A percentile compares a stretch with the other conserved stretches of the same genome.
These are phyloP conservation scores for Drosophila leonis DNA, from an alignment of 2,888 invertebrate species.

Conservation along the genomic window DNA sequence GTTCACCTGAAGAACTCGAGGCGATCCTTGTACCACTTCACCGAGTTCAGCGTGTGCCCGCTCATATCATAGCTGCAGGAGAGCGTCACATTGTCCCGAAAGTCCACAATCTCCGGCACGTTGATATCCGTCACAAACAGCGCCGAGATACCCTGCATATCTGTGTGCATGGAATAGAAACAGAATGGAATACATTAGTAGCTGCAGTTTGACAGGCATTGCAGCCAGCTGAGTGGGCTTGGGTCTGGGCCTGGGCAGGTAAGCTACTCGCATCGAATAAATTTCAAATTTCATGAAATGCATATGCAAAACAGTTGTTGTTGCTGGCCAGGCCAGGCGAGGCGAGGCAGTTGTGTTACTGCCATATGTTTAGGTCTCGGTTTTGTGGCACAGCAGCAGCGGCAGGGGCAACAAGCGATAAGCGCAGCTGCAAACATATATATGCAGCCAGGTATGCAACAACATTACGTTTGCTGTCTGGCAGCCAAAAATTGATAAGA, in stretches of 20 bases:
- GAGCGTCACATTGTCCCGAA: conserved; percentile 85
- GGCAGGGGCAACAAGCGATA: conserved; percentile 39
- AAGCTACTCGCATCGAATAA: conserved; percentile 61
- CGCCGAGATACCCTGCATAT: conserved; percentile 73
- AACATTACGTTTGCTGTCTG: conserved; percentile 11
- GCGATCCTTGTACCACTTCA: conserved; percentile 86
- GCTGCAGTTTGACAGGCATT: neutral
- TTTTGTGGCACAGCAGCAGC: conserved; percentile 11
- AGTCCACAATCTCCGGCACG: conserved; percentile 86
- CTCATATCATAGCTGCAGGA: conserved; percentile 86
- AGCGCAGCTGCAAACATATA: conserved; percentile 45
- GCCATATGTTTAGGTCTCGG: conserved; percentile 33
- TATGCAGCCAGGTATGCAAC: conserved; percentile 11
- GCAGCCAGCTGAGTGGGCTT: neutral
- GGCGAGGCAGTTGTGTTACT: conserved; percentile 22
- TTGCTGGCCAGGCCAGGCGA: conserved; percentile 8
- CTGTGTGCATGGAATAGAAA: conserved; percentile 47
- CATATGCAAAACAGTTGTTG: conserved; percentile 73
- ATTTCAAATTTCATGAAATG: conserved; percentile 75
- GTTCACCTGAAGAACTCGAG: conserved; percentile 86
- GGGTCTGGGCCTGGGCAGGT: neutral
- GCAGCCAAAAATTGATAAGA: conserved; percentile 57
- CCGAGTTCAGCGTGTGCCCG: conserved; percentile 86
- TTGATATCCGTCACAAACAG: conserved; percentile 85
- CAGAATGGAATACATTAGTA: conserved; percentile 6